Conservation (phyloP, 1,140 invertebrate species). For the Fopius arisanus region DNA sequence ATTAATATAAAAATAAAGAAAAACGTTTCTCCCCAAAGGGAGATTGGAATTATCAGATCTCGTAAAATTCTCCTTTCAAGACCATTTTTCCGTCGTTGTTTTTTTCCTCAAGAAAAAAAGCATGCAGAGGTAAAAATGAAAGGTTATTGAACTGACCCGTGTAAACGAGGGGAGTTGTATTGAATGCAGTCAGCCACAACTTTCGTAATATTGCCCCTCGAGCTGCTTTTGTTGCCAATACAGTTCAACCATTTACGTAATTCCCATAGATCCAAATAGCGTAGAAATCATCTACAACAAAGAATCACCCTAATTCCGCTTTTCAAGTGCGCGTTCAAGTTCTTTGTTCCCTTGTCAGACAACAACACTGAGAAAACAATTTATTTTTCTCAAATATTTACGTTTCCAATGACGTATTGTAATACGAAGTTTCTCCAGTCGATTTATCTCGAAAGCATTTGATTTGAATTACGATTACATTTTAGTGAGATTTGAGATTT, state of each 20-base stretch:
- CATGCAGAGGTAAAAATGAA: background rate
- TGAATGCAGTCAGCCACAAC: slow-evolving; percentile 4
- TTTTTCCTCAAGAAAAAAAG: background rate
- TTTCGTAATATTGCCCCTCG: background rate
- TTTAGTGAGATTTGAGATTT: too few species aligned
- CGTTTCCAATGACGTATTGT: too few species aligned
- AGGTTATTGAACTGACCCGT: background rate
- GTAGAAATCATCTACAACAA: slow-evolving; percentile 23
- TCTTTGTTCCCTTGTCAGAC: too few species aligned
- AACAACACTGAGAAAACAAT: too few species aligned
- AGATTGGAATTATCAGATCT: background rate
- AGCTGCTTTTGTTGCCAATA: slow-evolving; percentile 41
- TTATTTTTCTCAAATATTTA: too few species aligned
- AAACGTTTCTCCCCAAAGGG: too few species aligned
- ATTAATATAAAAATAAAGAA: too few species aligned
- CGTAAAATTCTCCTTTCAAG: too few species aligned
- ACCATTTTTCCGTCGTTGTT: background rate
- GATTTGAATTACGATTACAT: too few species aligned
- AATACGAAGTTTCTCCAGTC: too few species aligned
- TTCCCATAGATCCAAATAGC: slow-evolving; percentile 10
- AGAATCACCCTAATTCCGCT: background rate
- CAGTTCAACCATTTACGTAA: slow-evolving; percentile 47
- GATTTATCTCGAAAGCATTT: too few species aligned
- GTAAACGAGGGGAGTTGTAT: background rate
- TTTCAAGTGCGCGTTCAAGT: too few species aligned